Conservation (phyloP, 2,797 vertebrate genomes). For the Lophotriccus pileatus region DNA sequence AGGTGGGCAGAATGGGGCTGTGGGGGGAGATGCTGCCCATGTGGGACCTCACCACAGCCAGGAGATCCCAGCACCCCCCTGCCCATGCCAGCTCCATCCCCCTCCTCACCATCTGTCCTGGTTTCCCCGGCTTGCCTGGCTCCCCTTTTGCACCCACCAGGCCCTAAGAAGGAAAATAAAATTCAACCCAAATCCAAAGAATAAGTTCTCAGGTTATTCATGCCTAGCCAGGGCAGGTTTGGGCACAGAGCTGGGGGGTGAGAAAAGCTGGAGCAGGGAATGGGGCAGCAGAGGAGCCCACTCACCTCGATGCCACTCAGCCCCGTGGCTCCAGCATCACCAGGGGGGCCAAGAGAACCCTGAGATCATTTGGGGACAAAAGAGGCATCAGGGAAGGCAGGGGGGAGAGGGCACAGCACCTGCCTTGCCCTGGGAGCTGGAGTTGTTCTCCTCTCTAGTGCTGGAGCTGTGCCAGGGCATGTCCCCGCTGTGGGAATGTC, state of each 20-base stretch:
- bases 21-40: accelerated
- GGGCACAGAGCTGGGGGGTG: not conserved
- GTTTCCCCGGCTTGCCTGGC: constrained; percentile 73
- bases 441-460: not conserved
- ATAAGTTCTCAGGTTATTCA: not conserved
- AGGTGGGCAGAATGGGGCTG: not conserved
- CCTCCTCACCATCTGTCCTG: constrained; percentile 76
- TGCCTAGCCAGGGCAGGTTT: not conserved
- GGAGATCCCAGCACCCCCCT: not conserved
- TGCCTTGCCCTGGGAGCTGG: not conserved
- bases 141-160: constrained; percentile 76
- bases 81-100: not conserved
- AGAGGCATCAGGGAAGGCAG: not conserved
- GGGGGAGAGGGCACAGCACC: accelerated
- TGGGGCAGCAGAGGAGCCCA: not conserved
- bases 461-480: not conserved
- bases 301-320: constrained; percentile 80
- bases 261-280: not conserved
- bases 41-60: accelerated
- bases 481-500: not conserved
- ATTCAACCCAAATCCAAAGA: not conserved
- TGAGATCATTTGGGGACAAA: constrained; percentile 42
- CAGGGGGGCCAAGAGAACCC: constrained; percentile 79
- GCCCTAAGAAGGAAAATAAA: constrained; percentile 69
- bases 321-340: constrained; percentile 75